Base-by-base conservation (phyloP, 2,797 vertebrate genomes). In the Artibeus lituratus region DNA sequence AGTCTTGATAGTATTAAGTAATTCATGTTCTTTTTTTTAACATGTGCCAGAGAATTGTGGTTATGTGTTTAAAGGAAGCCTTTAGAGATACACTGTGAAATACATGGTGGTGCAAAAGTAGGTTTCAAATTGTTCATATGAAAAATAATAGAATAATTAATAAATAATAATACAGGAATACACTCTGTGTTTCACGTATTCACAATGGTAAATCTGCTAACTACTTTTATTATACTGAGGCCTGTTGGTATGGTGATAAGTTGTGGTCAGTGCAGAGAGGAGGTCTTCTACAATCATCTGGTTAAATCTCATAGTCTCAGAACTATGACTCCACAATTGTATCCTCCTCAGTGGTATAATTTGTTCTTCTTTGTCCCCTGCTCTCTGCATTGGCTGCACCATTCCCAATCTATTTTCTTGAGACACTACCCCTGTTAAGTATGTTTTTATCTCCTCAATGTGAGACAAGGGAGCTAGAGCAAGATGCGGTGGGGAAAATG, bases 251-350 rank as follows among this genome's bases (percentile, higher is more conserved):
- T 83, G 42, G 4, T 47, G 39, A 10, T 14, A 49, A 39, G 1
- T 24, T 47, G 7, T 90, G 65, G 10, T 11, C 32, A 37, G 8
- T 16, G 16, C 37, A 3, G 51, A 76, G 29, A 65, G 18, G 6
- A 72, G 37, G 15, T 6, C n/a, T 51, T 77, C 24, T 32, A 10
- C 16, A 53, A 67, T 77, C 12, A 76, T 67, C 22, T 22, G 29
- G 53, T 84, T 70, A 87, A 81, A 80, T 74, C 37, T 82, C 7
- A 84, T n/a, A 76, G 73, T 51, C 29, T 42, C 81, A 77, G 37
- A 11, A 18, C 21, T 62, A 32, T 77, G 26, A 62, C 21, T 82
- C 74, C 10, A n/a, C 22, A n/a, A 4, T 3, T 51, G 22, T 22
- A 44, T 57, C 55, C 87, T 57, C 55, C 87, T 39, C 32, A 49